A percentile compares a stretch with the other conserved stretches of the same genome.
phyloP scores from a whole-genome alignment of 2,797 vertebrate genomes.

The Lutjanus argentimaculatus region DNA sequence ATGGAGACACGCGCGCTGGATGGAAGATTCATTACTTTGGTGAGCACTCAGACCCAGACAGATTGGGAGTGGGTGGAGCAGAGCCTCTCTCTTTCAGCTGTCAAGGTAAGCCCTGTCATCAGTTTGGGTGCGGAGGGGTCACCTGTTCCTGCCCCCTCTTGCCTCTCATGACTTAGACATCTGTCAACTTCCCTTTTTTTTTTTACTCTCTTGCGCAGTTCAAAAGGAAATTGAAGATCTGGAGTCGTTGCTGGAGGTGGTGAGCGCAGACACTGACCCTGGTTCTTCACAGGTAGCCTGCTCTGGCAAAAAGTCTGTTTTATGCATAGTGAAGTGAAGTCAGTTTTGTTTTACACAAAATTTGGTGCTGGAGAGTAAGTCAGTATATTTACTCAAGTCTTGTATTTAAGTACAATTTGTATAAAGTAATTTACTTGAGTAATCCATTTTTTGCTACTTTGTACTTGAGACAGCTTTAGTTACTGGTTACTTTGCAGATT shows the following conservation, averaged over 20 bases:
- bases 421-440: neutral
- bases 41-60: slow-evolving; percentile 71
- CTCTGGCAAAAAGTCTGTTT: slow-evolving; percentile 16
- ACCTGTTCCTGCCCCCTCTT: slow-evolving; percentile 66
- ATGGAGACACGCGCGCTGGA: slow-evolving; percentile 50
- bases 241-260: slow-evolving; percentile 41
- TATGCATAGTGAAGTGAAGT: neutral
- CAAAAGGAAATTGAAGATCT: slow-evolving; percentile 69
- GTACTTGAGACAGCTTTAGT: neutral
- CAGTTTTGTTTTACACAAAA: neutral
- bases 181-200: slow-evolving; percentile 80
- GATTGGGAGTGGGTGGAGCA: slow-evolving; percentile 78
- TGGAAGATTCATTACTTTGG: slow-evolving; percentile 74
- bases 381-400: neutral
- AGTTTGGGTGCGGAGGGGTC: slow-evolving; percentile 70
- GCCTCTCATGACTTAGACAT: slow-evolving; percentile 73
- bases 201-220: slow-evolving; percentile 65
- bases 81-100: slow-evolving; percentile 76
- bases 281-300: slow-evolving; percentile 44
- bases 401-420: neutral
- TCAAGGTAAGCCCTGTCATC: slow-evolving; percentile 78
- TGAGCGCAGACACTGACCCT: slow-evolving; percentile 27
- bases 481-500: neutral
- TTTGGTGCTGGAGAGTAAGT: neutral
- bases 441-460: neutral